Conservation (phyloP, 2,797 vertebrate species). For the Chelmon rostratus region DNA sequence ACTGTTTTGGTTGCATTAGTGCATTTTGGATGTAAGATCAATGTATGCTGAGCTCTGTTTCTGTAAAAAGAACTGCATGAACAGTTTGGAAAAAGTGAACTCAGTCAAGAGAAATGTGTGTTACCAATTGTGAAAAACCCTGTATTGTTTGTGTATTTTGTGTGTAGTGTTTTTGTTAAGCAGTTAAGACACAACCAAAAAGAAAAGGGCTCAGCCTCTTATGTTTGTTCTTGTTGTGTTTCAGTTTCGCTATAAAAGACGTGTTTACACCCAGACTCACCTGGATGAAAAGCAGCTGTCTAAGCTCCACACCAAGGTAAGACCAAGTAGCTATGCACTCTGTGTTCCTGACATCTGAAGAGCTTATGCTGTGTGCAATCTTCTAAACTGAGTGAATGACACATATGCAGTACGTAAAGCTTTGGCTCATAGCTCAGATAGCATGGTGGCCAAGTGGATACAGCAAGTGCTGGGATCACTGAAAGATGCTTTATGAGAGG, state of each 20-base stretch:
- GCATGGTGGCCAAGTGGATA: neutral
- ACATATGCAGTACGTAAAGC: neutral
- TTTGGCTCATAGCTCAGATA: neutral
- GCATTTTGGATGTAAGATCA: neutral
- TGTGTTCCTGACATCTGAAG: neutral
- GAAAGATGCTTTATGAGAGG: slow-evolving; percentile 13
- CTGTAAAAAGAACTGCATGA: neutral
- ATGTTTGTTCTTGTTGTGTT: slow-evolving; percentile 58
- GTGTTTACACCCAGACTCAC: slow-evolving; percentile 94
- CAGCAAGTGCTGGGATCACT: neutral
- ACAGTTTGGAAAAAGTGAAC: neutral
- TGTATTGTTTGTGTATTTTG: neutral
- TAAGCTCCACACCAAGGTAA: slow-evolving; percentile 98
- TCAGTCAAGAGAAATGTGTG: neutral
- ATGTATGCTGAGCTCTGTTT: neutral
- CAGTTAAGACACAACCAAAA: neutral
- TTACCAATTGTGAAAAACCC: neutral
- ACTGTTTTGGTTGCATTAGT: neutral
- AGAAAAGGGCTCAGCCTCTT: neutral
- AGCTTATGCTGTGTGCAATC: slow-evolving; percentile 18
- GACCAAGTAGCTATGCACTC: slow-evolving; percentile 14
- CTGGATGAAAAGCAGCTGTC: slow-evolving; percentile 97
- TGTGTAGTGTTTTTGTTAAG: slow-evolving; percentile 1
- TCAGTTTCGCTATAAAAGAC: slow-evolving; percentile 97
- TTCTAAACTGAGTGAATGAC: slow-evolving; percentile 6